Evolutionary conservation across 2,888 invertebrate genomes (phyloP), one percentile per base, ranked within the genome.

Genomic region (Argyresthia albistria): DNA sequence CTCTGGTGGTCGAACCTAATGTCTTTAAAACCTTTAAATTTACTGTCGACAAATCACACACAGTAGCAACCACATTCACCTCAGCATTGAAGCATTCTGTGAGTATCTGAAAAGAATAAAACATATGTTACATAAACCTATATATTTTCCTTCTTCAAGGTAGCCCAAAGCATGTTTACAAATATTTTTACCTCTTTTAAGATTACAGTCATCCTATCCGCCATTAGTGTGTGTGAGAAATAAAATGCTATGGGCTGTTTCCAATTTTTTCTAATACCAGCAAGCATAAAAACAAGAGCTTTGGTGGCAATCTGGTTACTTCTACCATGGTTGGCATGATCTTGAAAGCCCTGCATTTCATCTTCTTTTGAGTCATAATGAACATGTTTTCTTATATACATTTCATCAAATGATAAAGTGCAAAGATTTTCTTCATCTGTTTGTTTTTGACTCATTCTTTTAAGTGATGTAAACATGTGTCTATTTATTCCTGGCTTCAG

Each of bases 31-130:
- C 57, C 48, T 54, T 25, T 39, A 52, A 54, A 43, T 60, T 58
- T 8, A 58, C 58, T 35, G 55, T 53, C 51, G 54, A 55, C 56
- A 59, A 55, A 43, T 60, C 58, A 43, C 54, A 57, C 2, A 60
- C 55, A n/a, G 54, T 58, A 4, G 55, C 56, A 12, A 43, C 11
- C 15, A 59, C 52, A 42, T 54, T 55, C 4, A 61, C 35, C 1
- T 56, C 55, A 6, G 43, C 15, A 51, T 48, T 39, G 16, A 52
- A 53, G 52, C 60, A 58, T 35, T 55, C 11, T 14, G 45, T 37
- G 35, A 60, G 10, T 6, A 60, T 54, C 62, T 60, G 53, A 46
- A 62, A 60, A 25, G 25, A 25, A 25, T 45, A 50, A 51, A 50
- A 52, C 39, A 35, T 52, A 52, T 39, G 35, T 53, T 50, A 43